phyloP scores from a whole-genome alignment of 2,888 invertebrate genomes.

The Seira sanloemensis region DNA sequence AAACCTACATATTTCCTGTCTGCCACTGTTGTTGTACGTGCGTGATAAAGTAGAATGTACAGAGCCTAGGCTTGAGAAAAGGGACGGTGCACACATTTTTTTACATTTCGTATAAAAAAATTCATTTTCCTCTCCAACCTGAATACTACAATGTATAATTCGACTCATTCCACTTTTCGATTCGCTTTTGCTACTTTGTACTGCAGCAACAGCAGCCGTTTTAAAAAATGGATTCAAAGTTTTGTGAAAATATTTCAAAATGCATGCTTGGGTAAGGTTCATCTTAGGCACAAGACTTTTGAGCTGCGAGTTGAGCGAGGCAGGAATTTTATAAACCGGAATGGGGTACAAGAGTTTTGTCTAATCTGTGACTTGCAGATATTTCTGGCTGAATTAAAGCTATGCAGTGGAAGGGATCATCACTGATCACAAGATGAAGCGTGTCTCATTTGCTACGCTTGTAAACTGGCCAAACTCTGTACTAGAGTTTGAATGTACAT shows the following conservation, averaged over 20 bases:
- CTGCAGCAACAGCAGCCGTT: too few species aligned
- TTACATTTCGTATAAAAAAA: neutral
- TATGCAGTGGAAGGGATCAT: constrained; percentile 11
- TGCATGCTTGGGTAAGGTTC: constrained; percentile 52
- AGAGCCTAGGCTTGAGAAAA: too few species aligned
- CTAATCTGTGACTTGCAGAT: constrained; percentile 35
- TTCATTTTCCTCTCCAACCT: constrained; percentile 9
- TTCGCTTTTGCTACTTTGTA: neutral
- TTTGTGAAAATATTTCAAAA: constrained; percentile 19
- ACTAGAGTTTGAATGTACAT: neutral
- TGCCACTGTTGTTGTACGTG: neutral
- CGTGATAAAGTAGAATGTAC: too few species aligned
- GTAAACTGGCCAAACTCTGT: too few species aligned
- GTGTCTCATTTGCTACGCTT: constrained; percentile 16
- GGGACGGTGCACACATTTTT: neutral
- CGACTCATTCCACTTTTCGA: neutral
- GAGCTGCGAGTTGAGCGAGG: constrained; percentile 13
- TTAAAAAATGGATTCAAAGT: constrained; percentile 16
- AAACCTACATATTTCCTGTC: constrained; percentile 16
- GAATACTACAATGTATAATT: neutral
- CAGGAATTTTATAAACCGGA: constrained; percentile 62
- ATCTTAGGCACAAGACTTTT: constrained; percentile 37
- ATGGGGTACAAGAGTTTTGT: constrained; percentile 47
- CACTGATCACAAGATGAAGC: constrained; percentile 39
- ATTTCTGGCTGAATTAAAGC: too few species aligned